A percentile compares a stretch with the other conserved stretches of the same genome.
Evolutionary conservation across 2,888 invertebrate species (phyloP).

Genomic region (Agriopis leucophaearia): DNA sequence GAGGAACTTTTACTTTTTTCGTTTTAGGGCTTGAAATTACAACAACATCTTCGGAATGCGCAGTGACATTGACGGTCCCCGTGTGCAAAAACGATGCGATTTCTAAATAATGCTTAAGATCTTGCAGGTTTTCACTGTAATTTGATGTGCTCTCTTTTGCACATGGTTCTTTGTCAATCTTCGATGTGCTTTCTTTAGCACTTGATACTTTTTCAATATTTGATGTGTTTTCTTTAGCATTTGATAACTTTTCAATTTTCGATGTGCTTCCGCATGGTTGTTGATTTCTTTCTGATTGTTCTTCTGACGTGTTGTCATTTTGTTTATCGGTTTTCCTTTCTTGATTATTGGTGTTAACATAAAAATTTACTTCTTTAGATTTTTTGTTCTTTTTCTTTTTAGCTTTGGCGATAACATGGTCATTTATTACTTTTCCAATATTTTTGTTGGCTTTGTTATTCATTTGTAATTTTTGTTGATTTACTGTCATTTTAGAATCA

Average conservation of each 20-base stretch:
- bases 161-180: background rate
- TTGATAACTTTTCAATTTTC: background rate
- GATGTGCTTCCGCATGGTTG: background rate
- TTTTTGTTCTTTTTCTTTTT: background rate
- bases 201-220: background rate
- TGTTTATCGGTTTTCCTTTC: background rate
- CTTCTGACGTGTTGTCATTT: background rate
- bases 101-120: background rate
- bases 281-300: background rate
- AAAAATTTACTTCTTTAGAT: background rate
- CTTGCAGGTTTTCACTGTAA: background rate
- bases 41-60: constrained; percentile 1
- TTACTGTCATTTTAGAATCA: background rate
- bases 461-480: background rate
- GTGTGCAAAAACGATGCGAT: background rate
- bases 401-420: background rate
- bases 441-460: background rate
- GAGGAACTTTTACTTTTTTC: background rate
- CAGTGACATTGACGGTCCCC: background rate
- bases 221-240: background rate
- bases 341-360: background rate
- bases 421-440: background rate
- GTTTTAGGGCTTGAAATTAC: background rate
- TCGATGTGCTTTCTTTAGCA: background rate
- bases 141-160: background rate